Base-by-base conservation (phyloP, 2,113 vertebrate species). In the Xyliphius kryptos region DNA sequence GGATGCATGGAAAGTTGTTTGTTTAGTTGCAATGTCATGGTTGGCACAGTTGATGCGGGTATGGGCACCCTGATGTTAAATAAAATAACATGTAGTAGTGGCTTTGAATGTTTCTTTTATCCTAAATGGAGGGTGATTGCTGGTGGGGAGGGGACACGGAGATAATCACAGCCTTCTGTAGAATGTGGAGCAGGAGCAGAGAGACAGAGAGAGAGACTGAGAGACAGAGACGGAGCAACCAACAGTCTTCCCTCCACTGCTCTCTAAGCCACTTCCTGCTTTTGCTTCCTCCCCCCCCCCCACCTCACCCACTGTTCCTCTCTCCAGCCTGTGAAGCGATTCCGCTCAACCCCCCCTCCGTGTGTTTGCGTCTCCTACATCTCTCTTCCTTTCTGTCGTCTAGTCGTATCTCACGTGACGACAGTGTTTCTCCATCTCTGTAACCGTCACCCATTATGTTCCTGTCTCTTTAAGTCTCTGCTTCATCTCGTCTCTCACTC, bases 211-310 rank as follows among this genome's bases (percentile, higher is more conserved):
- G n/a, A n/a, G n/a, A n/a, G n/a, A n/a, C n/a, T n/a, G n/a, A n/a
- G n/a, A n/a, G n/a, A n/a, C n/a, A n/a, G n/a, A n/a, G n/a, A n/a
- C n/a, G n/a, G n/a, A n/a, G n/a, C n/a, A 4, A 56, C 44, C 19
- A 51, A 53, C 43, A 56, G 49, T 65, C 66, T 56, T 64, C 52
- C 52, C 62, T 73, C 48, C 9, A 43, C 43, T 50, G 41, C 67
- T 68, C 56, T 63, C 50, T 56, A 40, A 64, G 64, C 68, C 64
- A 74, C 72, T 74, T 74, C 72, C 72, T 74, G 72, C 72, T 74
- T 66, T 68, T 50, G 56, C 55, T 6, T 64, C 55, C 46, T 49
- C 59, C 44, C 59, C 70, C 44, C 56, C 46, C 63, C 51, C 70
- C 66, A n/a, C n/a, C n/a, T n/a, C n/a, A n/a, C n/a, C 55, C 16